phyloP scores from a whole-genome alignment of 2,888 invertebrate genomes.

The Epistrophe eligans region DNA sequence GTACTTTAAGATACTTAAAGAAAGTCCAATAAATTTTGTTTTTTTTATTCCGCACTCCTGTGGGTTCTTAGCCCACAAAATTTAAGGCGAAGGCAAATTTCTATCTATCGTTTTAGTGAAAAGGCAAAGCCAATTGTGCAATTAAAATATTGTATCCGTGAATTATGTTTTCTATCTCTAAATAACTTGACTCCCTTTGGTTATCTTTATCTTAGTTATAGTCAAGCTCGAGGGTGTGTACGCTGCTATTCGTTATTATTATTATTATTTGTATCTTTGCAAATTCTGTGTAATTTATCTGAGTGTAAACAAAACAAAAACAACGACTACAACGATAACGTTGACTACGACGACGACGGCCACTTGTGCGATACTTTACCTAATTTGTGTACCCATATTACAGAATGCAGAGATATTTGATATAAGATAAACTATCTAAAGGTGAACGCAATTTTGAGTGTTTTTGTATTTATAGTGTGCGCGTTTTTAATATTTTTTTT shows the following conservation, averaged over 20 bases:
- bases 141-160: slow-evolving; percentile 21
- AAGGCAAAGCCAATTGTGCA: slow-evolving; percentile 32
- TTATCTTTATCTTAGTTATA: not conserved
- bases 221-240: slow-evolving; percentile 28
- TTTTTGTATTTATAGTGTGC: slow-evolving; percentile 10
- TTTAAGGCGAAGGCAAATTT: not conserved
- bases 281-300: slow-evolving; percentile 65
- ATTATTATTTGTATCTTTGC: slow-evolving; percentile 25
- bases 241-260: slow-evolving; percentile 19
- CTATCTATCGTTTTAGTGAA: not conserved
- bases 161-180: slow-evolving; percentile 16
- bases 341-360: slow-evolving; percentile 12
- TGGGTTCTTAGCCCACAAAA: not conserved
- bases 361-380: slow-evolving; percentile 71
- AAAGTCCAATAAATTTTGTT: not conserved
- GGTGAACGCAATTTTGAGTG: slow-evolving; percentile 44
- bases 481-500: not conserved
- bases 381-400: slow-evolving; percentile 59
- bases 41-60: slow-evolving; percentile 5
- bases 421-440: slow-evolving; percentile 47
- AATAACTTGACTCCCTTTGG: slow-evolving; percentile 46
- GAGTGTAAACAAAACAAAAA: slow-evolving; percentile 72
- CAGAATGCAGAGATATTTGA: slow-evolving; percentile 45
- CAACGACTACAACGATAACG: not conserved
- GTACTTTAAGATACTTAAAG: slow-evolving; percentile 27